These are phyloP conservation scores for Corydoras maculifer DNA, from an alignment of 2,113 vertebrate species.

Conservation along the genomic window DNA sequence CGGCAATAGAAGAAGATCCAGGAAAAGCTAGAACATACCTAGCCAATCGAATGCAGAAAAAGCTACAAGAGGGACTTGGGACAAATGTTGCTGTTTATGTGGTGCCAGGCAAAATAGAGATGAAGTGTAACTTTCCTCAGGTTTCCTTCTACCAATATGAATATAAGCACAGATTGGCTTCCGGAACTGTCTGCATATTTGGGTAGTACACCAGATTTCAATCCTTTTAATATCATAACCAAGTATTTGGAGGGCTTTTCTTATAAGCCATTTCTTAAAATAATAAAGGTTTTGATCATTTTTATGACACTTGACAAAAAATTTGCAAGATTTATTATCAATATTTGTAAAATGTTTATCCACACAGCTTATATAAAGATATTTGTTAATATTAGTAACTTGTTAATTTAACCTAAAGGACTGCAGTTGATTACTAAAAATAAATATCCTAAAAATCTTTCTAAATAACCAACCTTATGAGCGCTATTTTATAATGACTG, in stretches of 20 bases:
- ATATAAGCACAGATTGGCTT: conserved; percentile 65
- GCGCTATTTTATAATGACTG: not conserved
- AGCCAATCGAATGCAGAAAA: conserved; percentile 60
- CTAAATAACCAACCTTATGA: not conserved
- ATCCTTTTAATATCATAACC: not conserved
- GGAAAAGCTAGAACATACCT: conserved; percentile 56
- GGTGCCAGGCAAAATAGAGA: conserved; percentile 60
- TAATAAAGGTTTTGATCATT: no score
- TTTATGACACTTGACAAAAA: no score
- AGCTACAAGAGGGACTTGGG: conserved; percentile 62
- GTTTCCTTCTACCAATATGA: conserved; percentile 63
- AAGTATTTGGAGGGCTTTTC: not conserved
- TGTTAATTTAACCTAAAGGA: not conserved
- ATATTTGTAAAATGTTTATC: not conserved
- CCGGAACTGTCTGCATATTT: conserved; percentile 65
- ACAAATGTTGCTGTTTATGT: conserved; percentile 56
- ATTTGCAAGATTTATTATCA: no score
- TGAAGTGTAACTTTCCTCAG: conserved; percentile 61
- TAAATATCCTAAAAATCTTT: not conserved
- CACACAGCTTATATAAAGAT: not conserved
- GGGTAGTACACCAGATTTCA: conserved; percentile 42
- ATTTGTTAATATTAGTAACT: conserved; percentile 1
- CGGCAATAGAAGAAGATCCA: conserved; percentile 64
- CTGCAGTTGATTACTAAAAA: not conserved
- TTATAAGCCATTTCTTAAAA: no score